Percentiles rank a stretch among this genome's conserved stretches.
phyloP scores from a whole-genome alignment of 2,113 vertebrate species.

The Indicator maculatus region DNA sequence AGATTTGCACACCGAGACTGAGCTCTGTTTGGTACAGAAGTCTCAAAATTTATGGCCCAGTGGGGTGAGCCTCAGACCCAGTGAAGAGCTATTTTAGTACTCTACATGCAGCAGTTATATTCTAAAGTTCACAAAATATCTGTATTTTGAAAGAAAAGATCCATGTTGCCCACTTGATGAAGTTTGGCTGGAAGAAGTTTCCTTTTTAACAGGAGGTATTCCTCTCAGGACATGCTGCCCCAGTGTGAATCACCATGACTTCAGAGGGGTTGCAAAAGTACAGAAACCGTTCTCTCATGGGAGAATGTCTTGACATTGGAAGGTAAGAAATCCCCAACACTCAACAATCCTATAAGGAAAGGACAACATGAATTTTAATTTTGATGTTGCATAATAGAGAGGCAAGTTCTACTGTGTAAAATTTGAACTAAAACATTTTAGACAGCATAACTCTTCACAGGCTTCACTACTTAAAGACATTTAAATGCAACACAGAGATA shows the following conservation, averaged over 20 bases:
- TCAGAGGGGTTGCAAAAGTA: neutral
- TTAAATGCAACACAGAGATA: neutral
- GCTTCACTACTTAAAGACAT: neutral
- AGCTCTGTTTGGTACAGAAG: neutral
- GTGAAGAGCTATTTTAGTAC: neutral
- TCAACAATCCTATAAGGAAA: neutral
- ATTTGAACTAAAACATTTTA: neutral
- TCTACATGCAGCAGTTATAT: neutral
- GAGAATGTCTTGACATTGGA: neutral
- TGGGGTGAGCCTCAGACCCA: neutral
- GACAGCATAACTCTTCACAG: neutral
- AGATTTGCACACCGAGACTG: neutral
- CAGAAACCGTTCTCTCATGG: neutral
- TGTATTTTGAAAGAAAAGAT: neutral
- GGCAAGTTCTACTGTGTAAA: neutral
- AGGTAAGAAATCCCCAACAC: neutral
- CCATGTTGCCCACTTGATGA: neutral
- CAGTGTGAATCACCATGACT: accelerated
- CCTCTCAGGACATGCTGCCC: neutral
- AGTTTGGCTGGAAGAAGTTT: neutral
- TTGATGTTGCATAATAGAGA: neutral
- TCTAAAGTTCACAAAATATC: neutral
- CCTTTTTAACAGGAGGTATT: neutral
- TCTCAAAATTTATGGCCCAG: accelerated
- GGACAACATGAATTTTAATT: neutral